phyloP scores from a whole-genome alignment of 2,888 invertebrate genomes.

The Nineta flava region DNA sequence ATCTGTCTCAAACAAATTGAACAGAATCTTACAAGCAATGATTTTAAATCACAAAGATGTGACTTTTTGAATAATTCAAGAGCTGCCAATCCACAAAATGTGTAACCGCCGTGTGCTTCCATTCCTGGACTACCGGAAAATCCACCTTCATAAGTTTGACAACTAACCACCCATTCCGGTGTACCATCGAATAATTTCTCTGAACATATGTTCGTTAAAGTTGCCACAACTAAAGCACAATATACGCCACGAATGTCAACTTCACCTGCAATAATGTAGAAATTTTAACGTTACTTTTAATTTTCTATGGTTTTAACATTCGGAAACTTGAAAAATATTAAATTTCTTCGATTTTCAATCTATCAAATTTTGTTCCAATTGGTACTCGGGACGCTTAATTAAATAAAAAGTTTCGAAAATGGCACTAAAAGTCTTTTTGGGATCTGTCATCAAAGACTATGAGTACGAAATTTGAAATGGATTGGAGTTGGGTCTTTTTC shows the following conservation, averaged over 20 bases:
- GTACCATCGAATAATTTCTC: slow-evolving; percentile 68
- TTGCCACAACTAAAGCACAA: slow-evolving; percentile 85
- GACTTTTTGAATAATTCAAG: slow-evolving; percentile 67
- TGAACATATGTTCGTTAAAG: slow-evolving; percentile 62
- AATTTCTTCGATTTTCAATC: too few species aligned
- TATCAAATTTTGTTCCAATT: too few species aligned
- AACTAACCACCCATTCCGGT: slow-evolving; percentile 81
- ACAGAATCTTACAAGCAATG: slow-evolving; percentile 45
- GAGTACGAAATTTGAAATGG: too few species aligned
- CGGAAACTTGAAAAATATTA: too few species aligned
- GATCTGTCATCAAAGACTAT: too few species aligned
- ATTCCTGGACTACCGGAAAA: slow-evolving; percentile 87
- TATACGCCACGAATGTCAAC: slow-evolving; percentile 92
- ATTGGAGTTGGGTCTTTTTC: too few species aligned
- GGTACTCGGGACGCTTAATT: too few species aligned
- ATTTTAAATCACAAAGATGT: slow-evolving; percentile 55
- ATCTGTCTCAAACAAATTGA: too few species aligned
- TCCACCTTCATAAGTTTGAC: slow-evolving; percentile 98
- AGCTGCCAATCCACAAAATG: slow-evolving; percentile 90
- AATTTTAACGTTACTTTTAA: neutral
- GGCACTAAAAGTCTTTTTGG: too few species aligned
- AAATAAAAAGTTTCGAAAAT: too few species aligned
- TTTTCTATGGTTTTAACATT: too few species aligned
- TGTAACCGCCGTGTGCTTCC: slow-evolving; percentile 99
- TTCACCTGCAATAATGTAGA: slow-evolving; percentile 37